A percentile compares a stretch with the other conserved stretches of the same genome.
phyloP scores from a whole-genome alignment of 2,888 invertebrate genomes.

The Synanthedon andrenaeformis region DNA sequence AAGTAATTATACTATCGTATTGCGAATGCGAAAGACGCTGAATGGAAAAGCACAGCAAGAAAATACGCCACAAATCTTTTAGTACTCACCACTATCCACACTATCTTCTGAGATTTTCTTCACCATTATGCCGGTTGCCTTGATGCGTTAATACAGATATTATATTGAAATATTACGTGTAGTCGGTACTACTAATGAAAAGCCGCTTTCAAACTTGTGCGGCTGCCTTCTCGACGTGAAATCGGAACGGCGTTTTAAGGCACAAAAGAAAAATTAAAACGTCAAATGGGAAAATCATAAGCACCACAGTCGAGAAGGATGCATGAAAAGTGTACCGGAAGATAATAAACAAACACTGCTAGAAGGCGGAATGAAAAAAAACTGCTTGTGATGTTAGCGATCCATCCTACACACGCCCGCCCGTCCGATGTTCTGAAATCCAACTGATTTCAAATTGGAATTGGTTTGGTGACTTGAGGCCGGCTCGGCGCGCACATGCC shows the following conservation, averaged over 20 bases:
- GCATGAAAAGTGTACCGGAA: conserved; percentile 57
- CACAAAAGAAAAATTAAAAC: conserved; percentile 43
- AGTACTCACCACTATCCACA: conserved; percentile 65
- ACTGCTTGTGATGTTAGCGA: conserved; percentile 70
- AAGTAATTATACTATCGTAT: background rate
- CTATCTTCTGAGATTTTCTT: conserved; percentile 71
- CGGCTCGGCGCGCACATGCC: conserved; percentile 33
- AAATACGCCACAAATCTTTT: background rate
- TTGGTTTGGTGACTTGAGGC: conserved; percentile 20
- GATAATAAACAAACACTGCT: conserved; percentile 66
- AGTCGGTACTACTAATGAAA: conserved; percentile 63
- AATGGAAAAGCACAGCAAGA: conserved; percentile 2
- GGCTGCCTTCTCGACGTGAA: conserved; percentile 67
- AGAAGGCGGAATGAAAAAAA: conserved; percentile 72
- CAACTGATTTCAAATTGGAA: conserved; percentile 38
- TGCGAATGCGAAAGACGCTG: conserved; percentile 1
- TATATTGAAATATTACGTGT: conserved; percentile 55
- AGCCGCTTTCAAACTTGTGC: conserved; percentile 69
- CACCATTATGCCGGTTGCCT: conserved; percentile 58
- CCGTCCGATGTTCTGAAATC: conserved; percentile 69
- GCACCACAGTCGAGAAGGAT: conserved; percentile 67
- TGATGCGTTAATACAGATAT: conserved; percentile 55
- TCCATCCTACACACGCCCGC: conserved; percentile 70
- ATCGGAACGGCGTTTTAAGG: conserved; percentile 57
- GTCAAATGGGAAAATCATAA: conserved; percentile 42